Evolutionary conservation across 1,140 invertebrate species (phyloP).

Genomic region (Lepidurus arcticus): DNA sequence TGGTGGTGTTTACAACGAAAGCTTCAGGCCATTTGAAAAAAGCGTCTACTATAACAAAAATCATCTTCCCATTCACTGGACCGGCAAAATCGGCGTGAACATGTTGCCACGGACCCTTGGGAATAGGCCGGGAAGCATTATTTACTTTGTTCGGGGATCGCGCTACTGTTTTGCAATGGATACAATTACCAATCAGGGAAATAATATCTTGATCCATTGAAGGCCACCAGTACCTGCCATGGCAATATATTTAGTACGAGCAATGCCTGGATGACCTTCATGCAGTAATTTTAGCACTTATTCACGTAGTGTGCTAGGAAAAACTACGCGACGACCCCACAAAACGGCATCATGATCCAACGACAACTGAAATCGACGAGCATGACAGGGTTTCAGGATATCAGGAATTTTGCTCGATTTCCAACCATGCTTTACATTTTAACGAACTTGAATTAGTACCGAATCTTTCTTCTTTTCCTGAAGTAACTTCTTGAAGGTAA

Average conservation of each 20-base stretch:
- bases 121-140: conserved; percentile 24
- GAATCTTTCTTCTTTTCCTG: no score
- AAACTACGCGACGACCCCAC: conserved; percentile 43
- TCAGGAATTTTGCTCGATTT: not conserved
- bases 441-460: not conserved
- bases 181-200: no score
- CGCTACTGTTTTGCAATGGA: no score
- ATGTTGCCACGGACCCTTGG: conserved; percentile 28
- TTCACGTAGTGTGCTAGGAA: conserved; percentile 42
- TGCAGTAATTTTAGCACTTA: conserved; percentile 44
- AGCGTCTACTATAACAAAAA: conserved; percentile 47
- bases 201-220: no score
- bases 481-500: no score
- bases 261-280: conserved; percentile 44
- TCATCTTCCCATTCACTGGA: conserved; percentile 39
- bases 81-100: conserved; percentile 46
- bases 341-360: conserved; percentile 34
- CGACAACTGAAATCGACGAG: conserved; percentile 28
- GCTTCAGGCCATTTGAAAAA: conserved; percentile 48
- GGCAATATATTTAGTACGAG: no score
- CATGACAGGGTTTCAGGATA: not conserved
- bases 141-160: conserved; percentile 25
- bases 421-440: not conserved
- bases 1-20: conserved; percentile 25
- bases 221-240: no score